These are phyloP conservation scores for Crepidodera aurea DNA, from an alignment of 2,888 invertebrate species.

Conservation along the genomic window DNA sequence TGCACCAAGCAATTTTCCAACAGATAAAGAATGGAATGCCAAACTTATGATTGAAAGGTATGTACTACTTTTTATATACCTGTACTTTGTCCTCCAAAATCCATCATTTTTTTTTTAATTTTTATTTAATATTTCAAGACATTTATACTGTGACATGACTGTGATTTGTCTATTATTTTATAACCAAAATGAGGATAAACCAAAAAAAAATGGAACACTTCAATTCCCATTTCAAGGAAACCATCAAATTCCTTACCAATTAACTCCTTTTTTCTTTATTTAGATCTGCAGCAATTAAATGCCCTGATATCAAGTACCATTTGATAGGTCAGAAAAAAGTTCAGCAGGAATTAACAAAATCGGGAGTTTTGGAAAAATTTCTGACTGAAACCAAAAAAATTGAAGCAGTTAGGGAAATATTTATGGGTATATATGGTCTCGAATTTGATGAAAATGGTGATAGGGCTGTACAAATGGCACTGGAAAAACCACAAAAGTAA, in stretches of 20 bases:
- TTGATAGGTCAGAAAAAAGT: constrained; percentile 95
- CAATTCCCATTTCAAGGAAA: no score
- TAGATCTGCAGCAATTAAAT: constrained; percentile 82
- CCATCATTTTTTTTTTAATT: no score
- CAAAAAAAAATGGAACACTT: no score
- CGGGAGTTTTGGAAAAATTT: constrained; percentile 79
- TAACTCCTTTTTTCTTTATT: constrained; percentile 1
- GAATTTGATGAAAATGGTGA: constrained; percentile 86
- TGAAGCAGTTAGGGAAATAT: constrained; percentile 77
- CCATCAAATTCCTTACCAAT: no score
- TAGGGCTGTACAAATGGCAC: constrained; percentile 79
- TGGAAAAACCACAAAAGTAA: constrained; percentile 79
- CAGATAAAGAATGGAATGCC: constrained; percentile 85
- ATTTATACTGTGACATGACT: no score
- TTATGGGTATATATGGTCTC: constrained; percentile 89
- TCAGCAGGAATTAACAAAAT: constrained; percentile 85
- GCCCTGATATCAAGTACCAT: constrained; percentile 93
- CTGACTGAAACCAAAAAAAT: constrained; percentile 71
- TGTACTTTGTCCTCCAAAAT: no score
- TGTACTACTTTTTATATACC: constrained; percentile 4
- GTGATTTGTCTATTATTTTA: no score
- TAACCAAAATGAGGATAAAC: no score
- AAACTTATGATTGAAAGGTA: constrained; percentile 81
- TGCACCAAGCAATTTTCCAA: constrained; percentile 84
- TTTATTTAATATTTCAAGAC: no score